Percentiles rank a stretch among this genome's conserved stretches.
phyloP scores from a whole-genome alignment of 2,113 vertebrate species.

The Balaenoptera acutorostrata region DNA sequence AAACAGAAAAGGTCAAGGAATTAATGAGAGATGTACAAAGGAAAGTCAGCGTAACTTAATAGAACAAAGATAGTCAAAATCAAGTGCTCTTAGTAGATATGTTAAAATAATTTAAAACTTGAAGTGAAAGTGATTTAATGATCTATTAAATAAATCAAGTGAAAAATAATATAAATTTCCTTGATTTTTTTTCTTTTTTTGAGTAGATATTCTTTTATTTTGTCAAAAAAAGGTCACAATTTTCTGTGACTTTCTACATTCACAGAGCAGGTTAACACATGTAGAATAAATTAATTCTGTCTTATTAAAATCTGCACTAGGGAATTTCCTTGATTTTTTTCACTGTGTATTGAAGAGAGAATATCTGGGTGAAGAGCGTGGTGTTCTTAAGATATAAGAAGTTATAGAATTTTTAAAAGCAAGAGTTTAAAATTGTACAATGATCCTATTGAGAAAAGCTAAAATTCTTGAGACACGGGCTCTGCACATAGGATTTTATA shows the following conservation, averaged over 20 bases:
- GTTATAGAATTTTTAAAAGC: background rate
- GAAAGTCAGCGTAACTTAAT: background rate
- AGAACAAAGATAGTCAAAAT: background rate
- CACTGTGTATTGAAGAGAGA: background rate
- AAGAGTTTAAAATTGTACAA: background rate
- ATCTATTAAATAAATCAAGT: background rate
- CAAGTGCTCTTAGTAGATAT: background rate
- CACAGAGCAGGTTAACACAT: no score
- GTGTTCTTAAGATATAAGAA: background rate
- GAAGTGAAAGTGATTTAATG: background rate
- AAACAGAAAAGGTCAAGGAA: background rate
- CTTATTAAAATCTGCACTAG: no score
- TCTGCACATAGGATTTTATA: background rate
- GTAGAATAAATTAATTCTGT: no score
- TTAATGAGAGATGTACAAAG: background rate
- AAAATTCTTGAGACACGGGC: background rate
- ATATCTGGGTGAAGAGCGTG: background rate
- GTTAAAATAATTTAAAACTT: background rate
- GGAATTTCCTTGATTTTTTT: background rate
- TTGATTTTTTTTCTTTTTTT: background rate
- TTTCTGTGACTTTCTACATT: no score
- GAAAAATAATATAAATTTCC: background rate
- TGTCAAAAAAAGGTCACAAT: no score
- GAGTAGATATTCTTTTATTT: no score
- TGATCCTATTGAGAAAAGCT: background rate